Evolutionary conservation across 1,140 invertebrate genomes (phyloP).

Genomic region (Atta cephalotes): DNA sequence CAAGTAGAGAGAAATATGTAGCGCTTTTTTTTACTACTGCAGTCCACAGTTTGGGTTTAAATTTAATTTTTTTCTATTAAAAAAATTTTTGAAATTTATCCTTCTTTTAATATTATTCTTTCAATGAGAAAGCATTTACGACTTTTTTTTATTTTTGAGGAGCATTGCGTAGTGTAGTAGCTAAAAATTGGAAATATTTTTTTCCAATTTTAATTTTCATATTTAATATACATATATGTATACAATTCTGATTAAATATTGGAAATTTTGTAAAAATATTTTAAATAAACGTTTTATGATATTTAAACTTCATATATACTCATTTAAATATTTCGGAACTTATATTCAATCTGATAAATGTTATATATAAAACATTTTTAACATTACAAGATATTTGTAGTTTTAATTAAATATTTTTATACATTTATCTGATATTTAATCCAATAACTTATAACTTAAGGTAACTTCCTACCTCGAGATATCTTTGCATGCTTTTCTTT

Average conservation of each 20-base stretch:
- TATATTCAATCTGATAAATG: not conserved
- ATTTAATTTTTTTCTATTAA: not conserved
- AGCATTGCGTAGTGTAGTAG: not conserved
- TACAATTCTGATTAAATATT: not conserved
- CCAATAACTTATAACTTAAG: not conserved
- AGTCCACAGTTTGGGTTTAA: not conserved
- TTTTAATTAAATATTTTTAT: not conserved
- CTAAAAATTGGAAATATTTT: conserved; percentile 14
- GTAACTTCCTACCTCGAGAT: not conserved
- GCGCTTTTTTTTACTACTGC: not conserved
- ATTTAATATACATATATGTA: not conserved
- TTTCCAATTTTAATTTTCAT: not conserved
- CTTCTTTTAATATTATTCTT: conserved; percentile 32
- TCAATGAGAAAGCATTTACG: not conserved
- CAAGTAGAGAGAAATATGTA: not conserved
- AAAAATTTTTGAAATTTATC: not conserved
- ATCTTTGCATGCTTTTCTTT: not conserved
- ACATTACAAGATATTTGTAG: not conserved
- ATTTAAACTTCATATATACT: not conserved
- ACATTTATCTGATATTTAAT: not conserved
- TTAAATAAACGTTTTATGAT: not conserved
- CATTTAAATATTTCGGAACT: not conserved
- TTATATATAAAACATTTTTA: not conserved
- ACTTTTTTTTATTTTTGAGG: not conserved
- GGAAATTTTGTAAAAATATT: not conserved